Base-by-base conservation (phyloP, 2,113 vertebrate genomes). In the Myocastor coypus region DNA sequence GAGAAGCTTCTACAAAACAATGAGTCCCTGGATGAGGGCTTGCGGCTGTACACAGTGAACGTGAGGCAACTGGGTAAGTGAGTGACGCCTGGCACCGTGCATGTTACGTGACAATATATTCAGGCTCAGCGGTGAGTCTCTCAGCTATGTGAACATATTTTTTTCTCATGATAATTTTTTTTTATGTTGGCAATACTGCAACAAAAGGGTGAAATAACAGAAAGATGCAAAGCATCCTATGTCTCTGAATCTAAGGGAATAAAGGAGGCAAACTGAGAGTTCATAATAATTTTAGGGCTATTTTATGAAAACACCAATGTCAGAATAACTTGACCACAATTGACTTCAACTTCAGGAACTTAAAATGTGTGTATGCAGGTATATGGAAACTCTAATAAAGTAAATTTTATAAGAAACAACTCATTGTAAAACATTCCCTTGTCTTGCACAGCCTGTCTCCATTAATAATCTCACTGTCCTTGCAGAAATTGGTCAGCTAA, bases 51-150 rank as follows among this genome's bases (percentile, higher is more conserved):
- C 0, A 80, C 92, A 20, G 97, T 99, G 7, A 6, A 55, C 0
- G 99, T 99, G 87, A 95, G 94, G 13, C 95, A 97, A 84, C 97
- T 99, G 20, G 99, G 99, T 99, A 97, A 97, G 99, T 98, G 89
- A 20, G 40, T 64, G 46, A 30, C 16, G 78, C 68, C 34, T 64
- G n/a, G n/a, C 75, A 34, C 52, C 34, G 3, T 63, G 52, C 50
- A 10, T 82, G 91, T 71, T 77, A 14, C 46, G 32, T 64, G 52
- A 50, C 17, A 82, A 0, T 50, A 28, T 32, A 71, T 55, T 30
- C 42, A 24, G 8, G 20, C 83, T 84, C 93, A 50, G 30, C 19
- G n/a, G 4, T 34, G 4, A 77, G 8, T 30, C 64, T 28, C 63
- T 83, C 57, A 19, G 37, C 30, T 82, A 40, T 59, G 59, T 66